Base-by-base conservation (phyloP, 2,888 invertebrate species). In the Limnephilus auricula region DNA sequence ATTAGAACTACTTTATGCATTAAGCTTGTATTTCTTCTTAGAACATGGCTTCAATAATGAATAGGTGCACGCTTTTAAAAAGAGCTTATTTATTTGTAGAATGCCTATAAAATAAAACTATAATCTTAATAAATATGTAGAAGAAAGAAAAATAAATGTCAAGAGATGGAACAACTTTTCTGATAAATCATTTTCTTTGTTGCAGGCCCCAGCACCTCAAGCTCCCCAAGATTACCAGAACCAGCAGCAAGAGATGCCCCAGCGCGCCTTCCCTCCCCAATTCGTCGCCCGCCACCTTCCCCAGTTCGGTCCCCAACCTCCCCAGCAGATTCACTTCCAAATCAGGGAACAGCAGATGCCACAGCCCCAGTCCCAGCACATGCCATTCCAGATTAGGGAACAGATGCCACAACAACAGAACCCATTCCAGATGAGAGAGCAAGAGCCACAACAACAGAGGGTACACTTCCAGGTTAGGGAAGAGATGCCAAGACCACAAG, bases 201-300 rank as follows among this genome's bases (percentile, higher is more conserved):
- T 92, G 37, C 90, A 93, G 93, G 93, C 93, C n/a, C 93, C 93
- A 65, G 92, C 93, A 25, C 93, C 93, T 31, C 93, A 92, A 79
- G 89, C 92, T 32, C 93, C 92, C 3, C 92, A 92, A 37, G 90
- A 91, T 25, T 92, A 92, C 90, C 90, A 92, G 37, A 45, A 65
- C 25, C 90, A 89, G 15, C 89, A 83, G 31, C 89, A 86, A 31
- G 91, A 91, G 82, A 86, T 88, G 88, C 84, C 84, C 10, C 89
- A 85, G 50, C 91, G 90, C 40, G 85, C 79, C 32, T 90, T 90
- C 85, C 89, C 84, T 82, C 92, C 91, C 15, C 90, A 90, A 45
- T 89, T 91, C 89, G 40, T 92, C 79, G 89, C 84, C 31, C 89
- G 84, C 15, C 87, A 90, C 79, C 50, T 86, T 15, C 88, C 82